phyloP scores from a whole-genome alignment of 53 echinoderm and acorn worm genomes.

The Echinometra lucunter region DNA sequence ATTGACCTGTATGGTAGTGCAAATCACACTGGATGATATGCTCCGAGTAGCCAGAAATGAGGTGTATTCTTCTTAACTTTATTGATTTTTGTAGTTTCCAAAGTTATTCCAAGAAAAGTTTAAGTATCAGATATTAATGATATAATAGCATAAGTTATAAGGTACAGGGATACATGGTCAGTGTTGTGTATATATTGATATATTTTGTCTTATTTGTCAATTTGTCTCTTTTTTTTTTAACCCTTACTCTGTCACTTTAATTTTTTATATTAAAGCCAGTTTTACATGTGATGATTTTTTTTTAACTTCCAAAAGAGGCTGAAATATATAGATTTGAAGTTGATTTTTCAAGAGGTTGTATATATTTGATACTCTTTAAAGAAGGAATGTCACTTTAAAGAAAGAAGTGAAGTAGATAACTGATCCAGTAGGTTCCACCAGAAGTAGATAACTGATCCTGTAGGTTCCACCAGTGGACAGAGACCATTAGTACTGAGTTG shows the following conservation, averaged over 20 bases:
- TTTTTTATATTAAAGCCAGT: too few species aligned
- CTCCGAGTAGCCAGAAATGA: not conserved
- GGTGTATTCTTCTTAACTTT: not conserved
- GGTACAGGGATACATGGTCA: not conserved
- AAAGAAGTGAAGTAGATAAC: not conserved
- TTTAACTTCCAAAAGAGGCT: not conserved
- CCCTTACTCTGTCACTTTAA: too few species aligned
- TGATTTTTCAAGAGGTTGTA: not conserved
- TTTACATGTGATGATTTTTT: not conserved
- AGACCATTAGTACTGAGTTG: constrained; percentile 1
- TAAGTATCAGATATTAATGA: not conserved
- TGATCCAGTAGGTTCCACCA: not conserved
- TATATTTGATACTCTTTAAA: not conserved
- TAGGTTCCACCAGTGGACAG: not conserved
- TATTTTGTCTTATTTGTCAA: too few species aligned
- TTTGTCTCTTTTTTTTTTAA: too few species aligned
- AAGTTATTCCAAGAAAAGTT: not conserved
- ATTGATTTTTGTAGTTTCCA: not conserved
- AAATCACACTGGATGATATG: not conserved
- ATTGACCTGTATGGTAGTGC: not conserved
- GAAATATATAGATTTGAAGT: not conserved
- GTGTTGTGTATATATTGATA: not conserved
- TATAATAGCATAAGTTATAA: not conserved
- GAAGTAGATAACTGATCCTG: too few species aligned
- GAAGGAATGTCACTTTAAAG: not conserved